Evolutionary conservation across 2,888 invertebrate genomes (phyloP).

Genomic region (Diarsia rubi): DNA sequence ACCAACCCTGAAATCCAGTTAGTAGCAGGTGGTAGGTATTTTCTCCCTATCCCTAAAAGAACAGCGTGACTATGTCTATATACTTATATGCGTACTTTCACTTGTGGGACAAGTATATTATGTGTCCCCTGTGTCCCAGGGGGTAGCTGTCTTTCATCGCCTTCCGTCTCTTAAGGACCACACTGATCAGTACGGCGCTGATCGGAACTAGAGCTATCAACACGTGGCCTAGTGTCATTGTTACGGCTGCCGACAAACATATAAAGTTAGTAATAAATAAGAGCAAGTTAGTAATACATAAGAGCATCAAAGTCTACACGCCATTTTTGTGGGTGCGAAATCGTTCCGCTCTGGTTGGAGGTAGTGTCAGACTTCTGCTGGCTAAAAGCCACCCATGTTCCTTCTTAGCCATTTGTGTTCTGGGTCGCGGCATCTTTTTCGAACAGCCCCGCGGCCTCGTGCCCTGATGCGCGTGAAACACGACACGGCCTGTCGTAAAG

Average conservation of each 20-base stretch:
- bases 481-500: too few relatives aligned
- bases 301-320: neutral
- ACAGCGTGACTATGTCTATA: neutral
- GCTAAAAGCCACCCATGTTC: too few relatives aligned
- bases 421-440: too few relatives aligned
- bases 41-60: neutral
- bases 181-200: conserved; percentile 16
- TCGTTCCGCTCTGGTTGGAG: too few relatives aligned
- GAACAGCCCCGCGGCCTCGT: too few relatives aligned
- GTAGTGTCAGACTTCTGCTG: too few relatives aligned
- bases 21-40: neutral
- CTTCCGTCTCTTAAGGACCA: conserved; percentile 1
- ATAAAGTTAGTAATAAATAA: neutral
- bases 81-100: neutral
- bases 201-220: conserved; percentile 27
- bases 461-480: too few relatives aligned
- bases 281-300: conserved; percentile 3
- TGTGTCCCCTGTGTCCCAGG: neutral
- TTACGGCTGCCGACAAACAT: conserved; percentile 11
- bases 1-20: neutral
- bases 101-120: neutral
- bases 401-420: too few relatives aligned
- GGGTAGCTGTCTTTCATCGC: neutral
- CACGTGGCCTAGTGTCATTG: conserved; percentile 26
- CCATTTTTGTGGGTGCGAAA: neutral